Evolutionary conservation across 2,797 vertebrate species (phyloP).

Genomic region (Microctenopoma steveboyesi): DNA sequence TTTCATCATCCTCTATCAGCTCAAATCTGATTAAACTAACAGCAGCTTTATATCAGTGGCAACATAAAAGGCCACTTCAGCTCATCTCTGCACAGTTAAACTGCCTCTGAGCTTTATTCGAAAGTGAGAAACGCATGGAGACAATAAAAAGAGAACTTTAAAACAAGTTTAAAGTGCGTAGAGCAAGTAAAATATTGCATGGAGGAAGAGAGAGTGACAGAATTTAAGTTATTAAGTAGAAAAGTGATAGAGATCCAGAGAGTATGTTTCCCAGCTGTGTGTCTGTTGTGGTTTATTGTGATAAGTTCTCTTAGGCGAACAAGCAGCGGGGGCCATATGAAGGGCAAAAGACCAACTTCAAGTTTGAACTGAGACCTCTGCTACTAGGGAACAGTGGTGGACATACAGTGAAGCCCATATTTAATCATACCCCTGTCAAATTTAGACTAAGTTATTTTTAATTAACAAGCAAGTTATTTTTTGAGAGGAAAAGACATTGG

Average conservation of each 20-base stretch:
- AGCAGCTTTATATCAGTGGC: neutral
- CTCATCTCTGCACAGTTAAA: neutral
- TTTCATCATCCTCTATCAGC: neutral
- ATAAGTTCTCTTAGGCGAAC: conserved; percentile 50
- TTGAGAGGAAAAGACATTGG: too few species aligned
- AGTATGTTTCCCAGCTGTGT: conserved; percentile 56
- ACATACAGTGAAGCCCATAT: too few species aligned
- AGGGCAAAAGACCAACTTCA: neutral
- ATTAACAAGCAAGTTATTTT: too few species aligned
- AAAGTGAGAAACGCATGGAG: conserved; percentile 2
- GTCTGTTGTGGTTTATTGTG: conserved; percentile 60
- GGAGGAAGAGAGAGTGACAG: neutral
- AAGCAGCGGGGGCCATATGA: neutral
- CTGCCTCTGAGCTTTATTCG: conserved; percentile 3
- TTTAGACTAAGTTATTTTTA: too few species aligned
- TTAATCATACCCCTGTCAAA: too few species aligned
- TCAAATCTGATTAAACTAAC: conserved; percentile 1
- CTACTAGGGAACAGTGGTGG: neutral
- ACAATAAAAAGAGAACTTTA: neutral
- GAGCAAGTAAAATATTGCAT: neutral
- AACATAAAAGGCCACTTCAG: conserved; percentile 2
- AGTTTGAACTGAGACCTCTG: neutral
- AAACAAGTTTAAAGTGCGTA: neutral
- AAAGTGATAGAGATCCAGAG: conserved; percentile 2
- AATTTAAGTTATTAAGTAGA: neutral